Evolutionary conservation across 2,888 invertebrate species (phyloP).

Genomic region (Acleris sparsana): DNA sequence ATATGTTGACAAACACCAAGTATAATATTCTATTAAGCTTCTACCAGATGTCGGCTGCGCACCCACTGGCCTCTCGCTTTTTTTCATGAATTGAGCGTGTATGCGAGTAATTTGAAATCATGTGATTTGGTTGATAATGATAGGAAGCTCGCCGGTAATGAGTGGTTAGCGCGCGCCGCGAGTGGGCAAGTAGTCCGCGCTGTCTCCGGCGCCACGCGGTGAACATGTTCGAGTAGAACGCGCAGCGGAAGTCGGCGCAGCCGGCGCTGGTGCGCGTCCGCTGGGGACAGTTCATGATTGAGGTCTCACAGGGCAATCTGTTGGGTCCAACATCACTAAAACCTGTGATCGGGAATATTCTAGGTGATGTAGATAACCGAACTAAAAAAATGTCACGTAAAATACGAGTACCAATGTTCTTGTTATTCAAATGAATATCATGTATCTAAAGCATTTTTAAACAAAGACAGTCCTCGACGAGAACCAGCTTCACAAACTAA

Average conservation of each 20-base stretch:
- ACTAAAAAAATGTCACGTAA: too few species aligned
- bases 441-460: too few species aligned
- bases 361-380: too few species aligned
- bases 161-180: constrained; percentile 12
- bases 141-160: constrained; percentile 13
- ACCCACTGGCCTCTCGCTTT: constrained; percentile 14
- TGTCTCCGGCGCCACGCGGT: not conserved
- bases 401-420: too few species aligned
- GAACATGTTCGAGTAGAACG: not conserved
- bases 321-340: too few species aligned
- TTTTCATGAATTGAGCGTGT: constrained; percentile 3
- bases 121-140: constrained; percentile 9
- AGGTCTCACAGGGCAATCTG: too few species aligned
- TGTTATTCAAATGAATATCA: too few species aligned
- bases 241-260: not conserved
- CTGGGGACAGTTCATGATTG: too few species aligned
- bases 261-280: too few species aligned
- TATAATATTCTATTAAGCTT: not conserved
- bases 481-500: too few species aligned
- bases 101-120: not conserved
- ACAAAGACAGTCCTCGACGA: too few species aligned
- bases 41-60: not conserved
- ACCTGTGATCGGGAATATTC: too few species aligned
- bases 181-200: constrained; percentile 23
- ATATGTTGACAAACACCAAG: constrained; percentile 6